These are phyloP conservation scores for Plagiodera versicolora DNA, from an alignment of 2,888 invertebrate genomes.

Conservation along the genomic window DNA sequence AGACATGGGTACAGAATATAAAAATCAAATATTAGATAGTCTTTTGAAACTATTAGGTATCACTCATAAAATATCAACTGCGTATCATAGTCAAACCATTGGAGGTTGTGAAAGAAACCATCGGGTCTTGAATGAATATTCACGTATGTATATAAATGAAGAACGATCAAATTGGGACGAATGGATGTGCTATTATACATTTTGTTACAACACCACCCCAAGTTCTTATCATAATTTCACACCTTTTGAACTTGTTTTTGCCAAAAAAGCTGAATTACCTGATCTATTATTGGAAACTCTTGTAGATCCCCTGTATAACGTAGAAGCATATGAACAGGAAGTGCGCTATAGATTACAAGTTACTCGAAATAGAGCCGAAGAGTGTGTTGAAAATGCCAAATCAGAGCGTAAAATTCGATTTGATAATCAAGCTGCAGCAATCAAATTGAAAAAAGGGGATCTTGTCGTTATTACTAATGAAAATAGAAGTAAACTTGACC, in stretches of 20 bases:
- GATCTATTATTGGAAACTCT: neutral
- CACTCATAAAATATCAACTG: slow-evolving; percentile 17
- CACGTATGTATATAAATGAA: slow-evolving; percentile 16
- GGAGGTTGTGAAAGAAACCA: slow-evolving; percentile 13
- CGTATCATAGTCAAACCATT: slow-evolving; percentile 15
- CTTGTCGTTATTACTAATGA: slow-evolving; percentile 14
- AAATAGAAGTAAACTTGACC: slow-evolving; percentile 8
- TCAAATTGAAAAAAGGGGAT: slow-evolving; percentile 7
- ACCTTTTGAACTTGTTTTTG: slow-evolving; percentile 27
- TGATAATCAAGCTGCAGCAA: neutral
- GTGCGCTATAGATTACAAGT: slow-evolving; percentile 21
- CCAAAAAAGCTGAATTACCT: slow-evolving; percentile 16
- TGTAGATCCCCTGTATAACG: slow-evolving; percentile 22
- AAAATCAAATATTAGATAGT: slow-evolving; percentile 8
- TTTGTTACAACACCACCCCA: slow-evolving; percentile 29
- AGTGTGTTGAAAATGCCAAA: slow-evolving; percentile 17
- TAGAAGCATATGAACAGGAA: slow-evolving; percentile 24
- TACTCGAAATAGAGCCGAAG: slow-evolving; percentile 15
- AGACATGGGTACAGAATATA: slow-evolving; percentile 16
- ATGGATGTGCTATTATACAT: slow-evolving; percentile 19
- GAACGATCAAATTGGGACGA: slow-evolving; percentile 22
- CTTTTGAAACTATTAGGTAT: neutral
- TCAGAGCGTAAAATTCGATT: slow-evolving; percentile 15
- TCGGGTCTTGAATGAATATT: slow-evolving; percentile 15
- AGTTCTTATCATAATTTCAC: slow-evolving; percentile 23